These are phyloP conservation scores for Drosophila virilis DNA, from an alignment of 1,140 invertebrate species.

Conservation along the genomic window DNA sequence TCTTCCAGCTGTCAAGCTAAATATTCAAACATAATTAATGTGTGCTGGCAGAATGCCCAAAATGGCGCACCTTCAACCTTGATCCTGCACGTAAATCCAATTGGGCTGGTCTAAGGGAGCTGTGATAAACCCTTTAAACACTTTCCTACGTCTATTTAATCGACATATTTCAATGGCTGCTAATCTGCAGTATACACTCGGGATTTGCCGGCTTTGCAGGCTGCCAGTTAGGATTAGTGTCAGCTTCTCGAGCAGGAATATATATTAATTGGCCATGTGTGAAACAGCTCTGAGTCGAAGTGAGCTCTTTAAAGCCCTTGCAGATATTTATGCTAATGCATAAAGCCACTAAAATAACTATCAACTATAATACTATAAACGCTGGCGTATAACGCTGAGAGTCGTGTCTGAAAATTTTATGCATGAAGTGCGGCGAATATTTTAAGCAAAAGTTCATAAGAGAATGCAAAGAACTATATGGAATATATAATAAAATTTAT, in stretches of 20 bases:
- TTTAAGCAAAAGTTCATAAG: background rate
- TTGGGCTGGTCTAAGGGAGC: conserved; percentile 11
- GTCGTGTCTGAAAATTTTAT: conserved; percentile 1
- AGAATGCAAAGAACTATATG: background rate
- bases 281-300: conserved; percentile 2
- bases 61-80: conserved; percentile 1
- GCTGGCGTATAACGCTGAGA: background rate
- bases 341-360: background rate
- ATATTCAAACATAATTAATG: conserved; percentile 42
- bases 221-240: conserved; percentile 39
- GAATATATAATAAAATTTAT: background rate
- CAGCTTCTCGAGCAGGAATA: conserved; percentile 1
- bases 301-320: background rate
- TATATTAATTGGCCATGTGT: conserved; percentile 32
- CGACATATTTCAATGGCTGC: background rate
- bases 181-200: conserved; percentile 24
- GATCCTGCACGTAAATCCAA: background rate
- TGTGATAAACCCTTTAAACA: conserved; percentile 25
- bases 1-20: conserved; percentile 34
- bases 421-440: conserved; percentile 10
- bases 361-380: background rate
- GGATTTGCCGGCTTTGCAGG: conserved; percentile 19
- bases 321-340: conserved; percentile 18
- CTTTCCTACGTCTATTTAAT: conserved; percentile 16
- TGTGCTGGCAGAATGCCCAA: conserved; percentile 14